These are phyloP conservation scores for Romanogobio albipinnatus DNA, from an alignment of 2,113 vertebrate species.

Conservation along the genomic window DNA sequence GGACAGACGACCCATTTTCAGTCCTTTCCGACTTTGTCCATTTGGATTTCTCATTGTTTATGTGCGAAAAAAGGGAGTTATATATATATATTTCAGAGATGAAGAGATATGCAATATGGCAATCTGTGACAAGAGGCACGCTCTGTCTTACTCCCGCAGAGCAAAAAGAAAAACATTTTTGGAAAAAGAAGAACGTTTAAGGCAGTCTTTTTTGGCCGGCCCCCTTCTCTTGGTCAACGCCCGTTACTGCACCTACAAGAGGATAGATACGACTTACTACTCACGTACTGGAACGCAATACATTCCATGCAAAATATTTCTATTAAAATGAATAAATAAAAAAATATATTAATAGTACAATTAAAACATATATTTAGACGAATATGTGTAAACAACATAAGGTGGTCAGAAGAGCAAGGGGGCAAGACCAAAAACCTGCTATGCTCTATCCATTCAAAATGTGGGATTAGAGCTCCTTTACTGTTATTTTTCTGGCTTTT, in stretches of 20 bases:
- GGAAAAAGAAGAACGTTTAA: constrained; percentile 67
- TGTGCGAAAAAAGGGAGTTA: constrained; percentile 49
- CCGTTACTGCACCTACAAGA: constrained; percentile 79
- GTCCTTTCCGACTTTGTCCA: constrained; percentile 24
- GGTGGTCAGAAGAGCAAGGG: constrained; percentile 37
- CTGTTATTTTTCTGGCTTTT: not conserved
- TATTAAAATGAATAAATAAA: constrained; percentile 28
- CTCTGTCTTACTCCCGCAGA: constrained; percentile 63
- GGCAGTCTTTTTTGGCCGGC: constrained; percentile 78
- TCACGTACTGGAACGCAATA: constrained; percentile 73
- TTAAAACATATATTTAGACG: constrained; percentile 32
- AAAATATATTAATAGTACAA: constrained; percentile 13
- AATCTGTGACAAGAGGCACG: constrained; percentile 31
- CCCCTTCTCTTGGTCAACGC: constrained; percentile 71
- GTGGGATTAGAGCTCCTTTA: not conserved
- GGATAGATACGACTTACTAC: constrained; percentile 82
- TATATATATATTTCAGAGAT: constrained; percentile 31
- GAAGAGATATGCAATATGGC: constrained; percentile 31
- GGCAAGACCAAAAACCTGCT: constrained; percentile 35
- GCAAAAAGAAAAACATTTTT: constrained; percentile 43
- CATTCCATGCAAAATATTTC: constrained; percentile 77
- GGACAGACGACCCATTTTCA: constrained; percentile 20
- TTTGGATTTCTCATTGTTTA: constrained; percentile 34
- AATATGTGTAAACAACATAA: constrained; percentile 27
- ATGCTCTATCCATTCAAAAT: not conserved